A percentile compares a stretch with the other conserved stretches of the same genome.
phyloP scores from a whole-genome alignment of 1,140 invertebrate species.

The Drosophila kepulauana region DNA sequence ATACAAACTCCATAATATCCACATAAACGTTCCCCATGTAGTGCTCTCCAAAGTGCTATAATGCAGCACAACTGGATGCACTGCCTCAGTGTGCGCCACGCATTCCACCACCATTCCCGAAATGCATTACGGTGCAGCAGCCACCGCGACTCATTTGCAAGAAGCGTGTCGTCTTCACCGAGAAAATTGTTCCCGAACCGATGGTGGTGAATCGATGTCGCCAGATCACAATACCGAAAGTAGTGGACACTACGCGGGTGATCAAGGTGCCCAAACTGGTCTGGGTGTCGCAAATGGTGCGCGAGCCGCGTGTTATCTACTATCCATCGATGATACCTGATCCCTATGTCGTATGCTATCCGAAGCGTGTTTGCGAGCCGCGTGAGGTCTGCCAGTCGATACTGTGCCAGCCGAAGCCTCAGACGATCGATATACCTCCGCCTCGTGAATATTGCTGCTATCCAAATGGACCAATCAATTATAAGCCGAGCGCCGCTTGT shows the following conservation, averaged over 20 bases:
- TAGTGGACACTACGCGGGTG: conserved; percentile 68
- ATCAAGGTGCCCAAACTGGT: conserved; percentile 68
- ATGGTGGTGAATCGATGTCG: conserved; percentile 70
- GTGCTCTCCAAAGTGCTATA: conserved; percentile 70
- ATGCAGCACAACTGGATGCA: conserved; percentile 56
- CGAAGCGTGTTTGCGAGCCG: conserved; percentile 67
- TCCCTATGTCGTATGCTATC: conserved; percentile 74
- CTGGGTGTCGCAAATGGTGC: conserved; percentile 70
- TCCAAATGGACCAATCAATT: conserved; percentile 67
- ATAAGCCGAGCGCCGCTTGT: conserved; percentile 58
- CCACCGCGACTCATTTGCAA: conserved; percentile 69
- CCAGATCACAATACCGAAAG: conserved; percentile 68
- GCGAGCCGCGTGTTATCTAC: conserved; percentile 67
- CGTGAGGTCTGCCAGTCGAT: conserved; percentile 71
- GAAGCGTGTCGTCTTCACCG: conserved; percentile 64
- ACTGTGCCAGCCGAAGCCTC: conserved; percentile 72
- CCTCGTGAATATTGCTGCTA: conserved; percentile 72
- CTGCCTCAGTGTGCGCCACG: conserved; percentile 69
- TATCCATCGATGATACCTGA: conserved; percentile 72
- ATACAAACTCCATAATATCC: not conserved
- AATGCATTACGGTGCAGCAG: conserved; percentile 72
- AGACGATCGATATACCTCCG: conserved; percentile 68
- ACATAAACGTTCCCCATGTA: conserved; percentile 16
- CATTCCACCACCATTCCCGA: conserved; percentile 63
- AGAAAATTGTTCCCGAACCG: conserved; percentile 65